A percentile compares a stretch with the other conserved stretches of the same genome.
These are phyloP conservation scores for Laodelphax striatellus DNA, from an alignment of 1,140 invertebrate genomes.

Conservation along the genomic window DNA sequence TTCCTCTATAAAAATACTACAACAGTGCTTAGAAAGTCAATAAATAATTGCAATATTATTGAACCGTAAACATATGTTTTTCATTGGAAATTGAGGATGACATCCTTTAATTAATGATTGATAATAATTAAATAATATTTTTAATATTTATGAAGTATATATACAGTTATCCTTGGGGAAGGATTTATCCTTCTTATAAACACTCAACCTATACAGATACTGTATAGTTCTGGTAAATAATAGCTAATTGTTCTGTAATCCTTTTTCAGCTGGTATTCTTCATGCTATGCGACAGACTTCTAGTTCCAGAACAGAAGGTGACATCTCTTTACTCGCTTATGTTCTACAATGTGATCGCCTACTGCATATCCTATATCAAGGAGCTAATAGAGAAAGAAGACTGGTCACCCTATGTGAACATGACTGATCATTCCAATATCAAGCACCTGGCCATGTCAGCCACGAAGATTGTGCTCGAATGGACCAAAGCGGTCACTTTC, in stretches of 20 bases:
- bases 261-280: constrained; percentile 55
- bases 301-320: constrained; percentile 45
- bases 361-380: constrained; percentile 59
- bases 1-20: too few species aligned
- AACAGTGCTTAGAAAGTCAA: too few species aligned
- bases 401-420: constrained; percentile 60
- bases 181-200: neutral
- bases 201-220: too few species aligned
- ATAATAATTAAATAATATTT: too few species aligned
- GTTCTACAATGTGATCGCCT: constrained; percentile 70
- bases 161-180: too few species aligned
- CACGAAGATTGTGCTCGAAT: constrained; percentile 68
- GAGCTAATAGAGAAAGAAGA: constrained; percentile 60
- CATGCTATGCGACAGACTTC: constrained; percentile 51
- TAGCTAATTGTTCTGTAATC: too few species aligned
- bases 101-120: too few species aligned
- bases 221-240: too few species aligned
- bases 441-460: constrained; percentile 70
- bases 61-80: too few species aligned
- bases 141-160: too few species aligned
- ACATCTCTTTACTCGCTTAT: constrained; percentile 63
- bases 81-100: too few species aligned
- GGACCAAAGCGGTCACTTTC: constrained; percentile 70
- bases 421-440: constrained; percentile 56
- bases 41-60: too few species aligned